Evolutionary conservation across 2,888 invertebrate species (phyloP), one percentile per base, ranked within the genome.

Genomic region (Itoplectis maculator): DNA sequence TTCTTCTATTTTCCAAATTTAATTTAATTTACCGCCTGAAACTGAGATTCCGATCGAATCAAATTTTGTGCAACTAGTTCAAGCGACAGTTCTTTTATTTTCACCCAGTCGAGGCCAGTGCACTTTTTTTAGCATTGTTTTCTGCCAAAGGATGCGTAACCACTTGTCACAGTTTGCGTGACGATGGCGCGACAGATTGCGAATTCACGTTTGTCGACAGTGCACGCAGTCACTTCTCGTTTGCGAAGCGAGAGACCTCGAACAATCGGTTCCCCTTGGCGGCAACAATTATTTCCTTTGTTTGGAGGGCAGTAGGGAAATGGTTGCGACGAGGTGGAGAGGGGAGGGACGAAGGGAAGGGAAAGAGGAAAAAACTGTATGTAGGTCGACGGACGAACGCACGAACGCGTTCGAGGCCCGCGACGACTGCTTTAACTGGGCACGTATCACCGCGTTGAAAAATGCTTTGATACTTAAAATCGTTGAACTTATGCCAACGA

Each of bases 401-500:
- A 56, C 72, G 72, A 76, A 68, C 78, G 78, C 63, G 69, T 69
- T 68, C 51, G 54, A 15, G 61, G 70, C 40, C 37, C 29, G n/a
- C n/a, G n/a, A n/a, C 9, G 20, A 8, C 61, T 35, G 65, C 15
- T 37, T 37, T 51, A n/a, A 68, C 51, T 47, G 37, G 42, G 13
- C 59, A 49, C 7, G 15, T 45, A 63, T 29, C 7, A 35, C 11
- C 37, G 29, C 35, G 45, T 61, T 70, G 81, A 49, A 69, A 76
- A 84, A 74, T 82, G 63, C 69, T 74, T 56, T 68, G 79, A 79
- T 51, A 83, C 72, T 82, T 72, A 82, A 80, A 76, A 75, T 79
- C 83, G 70, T 86, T 88, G 87, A 87, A 86, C 85, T 81, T 78
- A 85, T 86, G 88, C 88, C 88, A 88, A 86, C 79, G 83, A 75